These are phyloP conservation scores for Vulpes ferrilata DNA, from an alignment of 2,113 vertebrate genomes.

Conservation along the genomic window DNA sequence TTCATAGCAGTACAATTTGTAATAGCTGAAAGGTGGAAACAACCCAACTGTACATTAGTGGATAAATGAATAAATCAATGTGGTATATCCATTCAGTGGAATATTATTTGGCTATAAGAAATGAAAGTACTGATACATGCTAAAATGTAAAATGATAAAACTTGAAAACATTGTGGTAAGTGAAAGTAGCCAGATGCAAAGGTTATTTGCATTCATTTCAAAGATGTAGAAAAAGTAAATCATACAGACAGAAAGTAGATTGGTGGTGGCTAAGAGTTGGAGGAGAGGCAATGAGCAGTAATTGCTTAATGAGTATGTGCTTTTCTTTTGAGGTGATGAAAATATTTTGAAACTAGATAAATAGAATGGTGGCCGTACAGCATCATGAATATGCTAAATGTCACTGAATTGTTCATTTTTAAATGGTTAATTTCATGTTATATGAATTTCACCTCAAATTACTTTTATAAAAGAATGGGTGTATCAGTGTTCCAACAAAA, in stretches of 20 bases:
- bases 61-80: background rate
- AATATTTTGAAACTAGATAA: background rate
- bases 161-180: background rate
- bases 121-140: background rate
- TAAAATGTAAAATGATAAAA: background rate
- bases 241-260: background rate
- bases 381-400: background rate
- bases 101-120: background rate
- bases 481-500: background rate
- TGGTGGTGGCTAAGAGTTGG: background rate
- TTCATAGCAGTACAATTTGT: background rate
- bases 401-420: background rate
- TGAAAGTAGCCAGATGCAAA: background rate
- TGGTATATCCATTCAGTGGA: background rate
- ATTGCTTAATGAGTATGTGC: background rate
- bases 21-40: background rate
- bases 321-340: background rate
- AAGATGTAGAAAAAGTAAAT: background rate
- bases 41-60: background rate
- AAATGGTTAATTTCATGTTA: background rate
- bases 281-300: background rate
- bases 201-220: background rate
- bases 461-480: background rate
- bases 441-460: background rate
- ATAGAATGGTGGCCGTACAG: background rate